phyloP scores from a whole-genome alignment of 1,140 invertebrate genomes.

The Phortica variegata region DNA sequence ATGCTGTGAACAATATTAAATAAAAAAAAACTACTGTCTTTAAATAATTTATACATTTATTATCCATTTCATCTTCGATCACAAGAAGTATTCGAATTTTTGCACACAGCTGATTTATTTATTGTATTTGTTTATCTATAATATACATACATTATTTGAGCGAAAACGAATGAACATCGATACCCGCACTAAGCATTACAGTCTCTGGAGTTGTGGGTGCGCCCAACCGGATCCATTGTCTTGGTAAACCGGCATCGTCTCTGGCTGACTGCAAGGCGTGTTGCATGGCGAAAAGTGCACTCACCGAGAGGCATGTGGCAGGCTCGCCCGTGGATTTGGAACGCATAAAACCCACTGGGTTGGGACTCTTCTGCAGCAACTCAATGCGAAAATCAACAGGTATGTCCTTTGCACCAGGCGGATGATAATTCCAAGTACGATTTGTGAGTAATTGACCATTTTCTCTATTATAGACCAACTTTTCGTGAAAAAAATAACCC shows the following conservation, averaged over 20 bases:
- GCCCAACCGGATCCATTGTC: slow-evolving; percentile 59
- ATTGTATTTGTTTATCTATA: too few relatives aligned
- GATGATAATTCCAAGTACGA: slow-evolving; percentile 80
- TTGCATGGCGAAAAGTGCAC: slow-evolving; percentile 71
- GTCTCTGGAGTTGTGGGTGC: slow-evolving; percentile 58
- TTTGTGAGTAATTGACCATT: slow-evolving; percentile 72
- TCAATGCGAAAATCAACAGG: slow-evolving; percentile 79
- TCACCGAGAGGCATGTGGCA: slow-evolving; percentile 67
- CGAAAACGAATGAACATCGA: slow-evolving; percentile 20
- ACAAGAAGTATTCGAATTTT: too few relatives aligned
- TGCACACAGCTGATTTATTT: too few relatives aligned
- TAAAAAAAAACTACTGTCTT: too few relatives aligned
- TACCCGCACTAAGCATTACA: slow-evolving; percentile 44
- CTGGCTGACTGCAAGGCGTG: slow-evolving; percentile 69
- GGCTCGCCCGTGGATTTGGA: slow-evolving; percentile 85
- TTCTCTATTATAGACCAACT: slow-evolving; percentile 64
- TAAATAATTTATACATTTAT: too few relatives aligned
- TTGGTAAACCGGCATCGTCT: slow-evolving; percentile 60
- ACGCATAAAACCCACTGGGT: slow-evolving; percentile 69
- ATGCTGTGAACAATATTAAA: too few relatives aligned
- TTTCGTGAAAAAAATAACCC: slow-evolving; percentile 75
- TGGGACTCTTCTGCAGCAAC: slow-evolving; percentile 70
- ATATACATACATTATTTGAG: too few relatives aligned
- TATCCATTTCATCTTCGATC: too few relatives aligned
- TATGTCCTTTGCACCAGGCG: slow-evolving; percentile 77